phyloP scores from a whole-genome alignment of 2,113 vertebrate genomes.

The Rhineura floridana region DNA sequence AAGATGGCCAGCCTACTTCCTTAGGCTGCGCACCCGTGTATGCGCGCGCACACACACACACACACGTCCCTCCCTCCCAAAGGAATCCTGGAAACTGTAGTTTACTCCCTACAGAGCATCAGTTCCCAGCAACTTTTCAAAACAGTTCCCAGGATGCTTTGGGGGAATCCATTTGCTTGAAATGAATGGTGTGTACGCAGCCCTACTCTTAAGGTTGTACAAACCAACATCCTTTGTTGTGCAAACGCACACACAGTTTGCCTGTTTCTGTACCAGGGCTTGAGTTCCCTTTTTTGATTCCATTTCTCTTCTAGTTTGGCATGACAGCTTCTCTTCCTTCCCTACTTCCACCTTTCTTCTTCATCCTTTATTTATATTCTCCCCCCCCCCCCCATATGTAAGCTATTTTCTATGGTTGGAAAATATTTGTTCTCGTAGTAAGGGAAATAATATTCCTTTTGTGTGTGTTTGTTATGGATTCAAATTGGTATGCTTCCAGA shows the following conservation, averaged over 20 bases:
- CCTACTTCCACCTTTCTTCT: conserved; percentile 59
- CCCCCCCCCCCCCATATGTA: conserved; percentile 65
- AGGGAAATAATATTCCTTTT: conserved; percentile 84
- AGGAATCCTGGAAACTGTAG: too few relatives aligned
- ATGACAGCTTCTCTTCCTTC: too few relatives aligned
- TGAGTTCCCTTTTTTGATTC: conserved; percentile 59
- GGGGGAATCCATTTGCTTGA: too few relatives aligned
- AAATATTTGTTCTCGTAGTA: conserved; percentile 76
- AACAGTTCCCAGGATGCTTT: too few relatives aligned
- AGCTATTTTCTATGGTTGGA: conserved; percentile 79
- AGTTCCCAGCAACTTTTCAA: too few relatives aligned
- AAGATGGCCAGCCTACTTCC: too few relatives aligned
- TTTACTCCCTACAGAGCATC: too few relatives aligned
- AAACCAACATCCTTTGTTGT: neutral
- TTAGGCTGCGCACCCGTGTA: too few relatives aligned
- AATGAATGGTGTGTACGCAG: too few relatives aligned
- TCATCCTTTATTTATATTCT: conserved; percentile 53
- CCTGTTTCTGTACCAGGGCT: conserved; percentile 15
- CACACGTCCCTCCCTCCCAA: too few relatives aligned
- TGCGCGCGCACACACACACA: too few relatives aligned
- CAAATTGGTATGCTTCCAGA: conserved; percentile 71
- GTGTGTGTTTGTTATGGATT: conserved; percentile 71
- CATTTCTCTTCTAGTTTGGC: conserved; percentile 67
- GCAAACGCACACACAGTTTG: neutral
- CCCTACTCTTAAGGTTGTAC: neutral